These are phyloP conservation scores for Trialeurodes vaporariorum DNA, from an alignment of 1,140 invertebrate genomes.

Conservation along the genomic window DNA sequence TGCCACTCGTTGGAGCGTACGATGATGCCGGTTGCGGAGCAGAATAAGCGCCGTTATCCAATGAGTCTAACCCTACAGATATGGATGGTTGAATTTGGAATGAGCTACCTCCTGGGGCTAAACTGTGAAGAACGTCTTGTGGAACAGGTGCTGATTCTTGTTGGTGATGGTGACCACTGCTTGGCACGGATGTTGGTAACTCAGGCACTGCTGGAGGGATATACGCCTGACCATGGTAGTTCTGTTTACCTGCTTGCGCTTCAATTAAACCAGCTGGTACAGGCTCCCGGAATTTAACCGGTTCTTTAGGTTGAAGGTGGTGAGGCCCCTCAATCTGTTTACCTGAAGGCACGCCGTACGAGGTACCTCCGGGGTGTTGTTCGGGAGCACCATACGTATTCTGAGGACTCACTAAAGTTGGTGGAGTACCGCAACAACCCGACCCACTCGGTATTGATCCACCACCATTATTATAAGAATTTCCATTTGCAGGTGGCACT, in stretches of 20 bases:
- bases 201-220: slow-evolving; percentile 50
- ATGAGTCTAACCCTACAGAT: background rate
- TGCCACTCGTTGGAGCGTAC: background rate
- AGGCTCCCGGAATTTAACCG: slow-evolving; percentile 52
- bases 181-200: slow-evolving; percentile 24
- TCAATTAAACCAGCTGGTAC: slow-evolving; percentile 51
- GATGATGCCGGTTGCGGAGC: too few relatives aligned
- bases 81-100: background rate
- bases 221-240: slow-evolving; percentile 41
- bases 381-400: background rate
- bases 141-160: background rate
- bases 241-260: slow-evolving; percentile 42
- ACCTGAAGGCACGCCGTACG: slow-evolving; percentile 25
- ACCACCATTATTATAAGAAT: slow-evolving; percentile 13
- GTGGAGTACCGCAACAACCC: slow-evolving; percentile 25
- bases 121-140: background rate
- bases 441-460: slow-evolving; percentile 18
- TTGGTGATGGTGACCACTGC: background rate
- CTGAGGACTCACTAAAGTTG: slow-evolving; percentile 7
- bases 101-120: background rate
- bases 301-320: slow-evolving; percentile 38
- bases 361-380: slow-evolving; percentile 9
- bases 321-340: slow-evolving; percentile 27
- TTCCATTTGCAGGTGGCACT: slow-evolving; percentile 11
- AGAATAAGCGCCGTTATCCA: background rate